Evolutionary conservation across 1,140 invertebrate genomes (phyloP), one percentile per base, ranked within the genome.

Genomic region (Bombus turneri): DNA sequence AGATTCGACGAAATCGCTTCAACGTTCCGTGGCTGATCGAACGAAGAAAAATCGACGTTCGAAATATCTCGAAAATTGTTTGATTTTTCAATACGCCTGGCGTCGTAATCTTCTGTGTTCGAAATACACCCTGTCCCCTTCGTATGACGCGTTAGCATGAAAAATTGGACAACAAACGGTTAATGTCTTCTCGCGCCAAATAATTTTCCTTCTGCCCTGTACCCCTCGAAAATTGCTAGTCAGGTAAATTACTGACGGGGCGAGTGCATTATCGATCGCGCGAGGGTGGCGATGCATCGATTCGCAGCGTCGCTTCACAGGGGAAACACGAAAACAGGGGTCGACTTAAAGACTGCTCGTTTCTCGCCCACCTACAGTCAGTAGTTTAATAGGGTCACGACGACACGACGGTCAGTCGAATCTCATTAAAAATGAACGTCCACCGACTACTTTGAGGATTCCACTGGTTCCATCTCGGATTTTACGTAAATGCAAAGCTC

Each of bases 391-490:
- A 15, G 18, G 66, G 53, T n/a, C 28, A 31, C 28, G 3, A 34
- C n/a, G 64, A 53, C 47, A 53, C 69, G 64, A 31, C 18, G 68
- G 82, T 75, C 57, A 85, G 34, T 73, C 43, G 69, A 62, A 72
- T 77, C 78, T 72, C 83, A 90, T 90, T 89, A 89, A 90, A 89
- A 89, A 90, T 90, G 79, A 57, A 89, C 81, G 73, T 53, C 43
- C 31, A 53, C 34, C n/a, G 73, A 74, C 28, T 34, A 31, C 37
- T 71, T 34, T 13, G 5, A 22, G 59, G 59, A n/a, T 12, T n/a
- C 59, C 71, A 90, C 88, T 86, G 88, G 86, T 88, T 90, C 83
- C 59, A n/a, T 10, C 28, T n/a, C 3, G 59, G 28, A 62, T 62
- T n/a, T 12, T 28, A 59, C 22, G 57, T 15, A 34, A 37, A 75